Evolutionary conservation across 2,797 vertebrate species (phyloP), one percentile per base, ranked within the genome.

Genomic region (Masticophis lateralis): DNA sequence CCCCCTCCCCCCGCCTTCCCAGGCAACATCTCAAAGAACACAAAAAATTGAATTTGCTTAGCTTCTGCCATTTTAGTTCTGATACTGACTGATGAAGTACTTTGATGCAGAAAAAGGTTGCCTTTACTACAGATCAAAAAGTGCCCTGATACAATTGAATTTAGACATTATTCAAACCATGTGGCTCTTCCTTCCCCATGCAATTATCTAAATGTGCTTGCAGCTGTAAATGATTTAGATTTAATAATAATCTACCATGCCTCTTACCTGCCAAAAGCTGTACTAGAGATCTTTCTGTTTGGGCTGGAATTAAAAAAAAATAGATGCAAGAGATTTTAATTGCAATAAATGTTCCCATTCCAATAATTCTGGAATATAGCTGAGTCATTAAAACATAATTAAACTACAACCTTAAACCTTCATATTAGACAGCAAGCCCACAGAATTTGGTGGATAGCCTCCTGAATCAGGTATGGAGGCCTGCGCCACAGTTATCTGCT

Each of bases 211-310:
- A 43, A 59, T n/a, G 32, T 13, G 13, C 27, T 90, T 90, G 18
- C 12, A 90, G 32, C 13, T 92, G 16, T 47, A 60, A 89, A 61
- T 18, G 6, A 32, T 9, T 9, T 13, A 20, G 10, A 22, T 60
- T 12, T 56, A n/a, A 47, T 47, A 8, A 55, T n/a, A 55, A 86
- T 47, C 61, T 11, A 25, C 3, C 6, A 20, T 90, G 63, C 87
- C 13, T 61, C 98, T 97, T 98, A 99, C 99, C 99, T 98, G 97
- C 99, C 99, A 96, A 99, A 99, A 59, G 99, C 99, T 1, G 98
- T 99, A 97, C 99, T 99, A 95, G 99, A 98, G 96, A 99, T 99
- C 97, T 99, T 99, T 94, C 99, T 98, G 97, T 98, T 99, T 89
- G 99, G 99, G 97, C 99, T 99, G 91, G 97, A 22, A 94, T 86